Percentiles rank a stretch among this genome's conserved stretches.
phyloP scores from a whole-genome alignment of 2,888 invertebrate genomes.

The Patella ulyssiponensis region DNA sequence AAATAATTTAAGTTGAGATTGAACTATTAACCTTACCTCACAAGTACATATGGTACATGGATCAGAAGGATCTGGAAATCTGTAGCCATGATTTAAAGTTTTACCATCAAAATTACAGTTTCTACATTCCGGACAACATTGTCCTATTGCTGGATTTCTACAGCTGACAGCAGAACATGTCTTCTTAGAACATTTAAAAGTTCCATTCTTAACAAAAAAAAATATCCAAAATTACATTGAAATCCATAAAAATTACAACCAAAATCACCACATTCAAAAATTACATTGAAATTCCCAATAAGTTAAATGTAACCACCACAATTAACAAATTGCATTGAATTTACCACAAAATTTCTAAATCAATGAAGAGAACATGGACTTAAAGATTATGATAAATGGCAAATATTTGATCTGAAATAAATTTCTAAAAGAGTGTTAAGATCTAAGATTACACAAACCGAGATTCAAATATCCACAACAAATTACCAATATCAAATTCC shows the following conservation, averaged over 20 bases:
- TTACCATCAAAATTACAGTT: slow-evolving; percentile 44
- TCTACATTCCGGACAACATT: slow-evolving; percentile 53
- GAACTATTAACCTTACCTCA: slow-evolving; percentile 39
- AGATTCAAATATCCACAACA: background rate
- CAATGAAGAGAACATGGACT: too few species aligned
- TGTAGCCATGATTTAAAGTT: slow-evolving; percentile 38
- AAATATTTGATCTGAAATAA: too few species aligned
- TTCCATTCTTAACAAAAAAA: slow-evolving; percentile 34
- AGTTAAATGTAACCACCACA: too few species aligned
- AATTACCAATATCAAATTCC: background rate
- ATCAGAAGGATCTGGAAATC: slow-evolving; percentile 41
- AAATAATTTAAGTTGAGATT: background rate
- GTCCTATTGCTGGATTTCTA: slow-evolving; percentile 38
- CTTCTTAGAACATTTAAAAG: slow-evolving; percentile 33
- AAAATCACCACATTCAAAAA: too few species aligned
- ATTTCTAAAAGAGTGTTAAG: too few species aligned
- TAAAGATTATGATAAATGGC: too few species aligned
- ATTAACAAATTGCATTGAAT: too few species aligned
- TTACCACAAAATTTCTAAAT: too few species aligned
- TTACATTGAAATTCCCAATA: too few species aligned
- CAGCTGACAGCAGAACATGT: slow-evolving; percentile 38
- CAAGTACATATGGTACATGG: slow-evolving; percentile 50
- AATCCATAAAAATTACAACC: too few species aligned
- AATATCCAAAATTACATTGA: too few species aligned
- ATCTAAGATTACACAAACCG: too few species aligned